Conservation (phyloP, 1,140 invertebrate genomes). For the Drosophila cardini region DNA sequence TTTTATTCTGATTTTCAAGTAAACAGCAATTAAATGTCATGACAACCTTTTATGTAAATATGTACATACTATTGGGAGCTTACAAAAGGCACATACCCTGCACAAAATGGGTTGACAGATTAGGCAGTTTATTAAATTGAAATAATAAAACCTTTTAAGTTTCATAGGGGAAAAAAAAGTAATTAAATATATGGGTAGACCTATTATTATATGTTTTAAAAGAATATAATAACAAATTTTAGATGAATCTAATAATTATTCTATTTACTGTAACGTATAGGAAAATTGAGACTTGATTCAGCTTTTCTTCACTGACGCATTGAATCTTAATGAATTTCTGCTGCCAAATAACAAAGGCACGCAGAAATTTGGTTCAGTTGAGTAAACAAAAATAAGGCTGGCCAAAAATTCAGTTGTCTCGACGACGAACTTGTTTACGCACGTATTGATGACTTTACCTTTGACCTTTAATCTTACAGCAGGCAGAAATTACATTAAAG, state of each 20-base stretch:
- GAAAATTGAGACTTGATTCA: slow-evolving; percentile 15
- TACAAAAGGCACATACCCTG: background rate
- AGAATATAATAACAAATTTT: too few species aligned
- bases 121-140: too few species aligned
- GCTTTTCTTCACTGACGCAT: background rate
- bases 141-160: too few species aligned
- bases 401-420: slow-evolving; percentile 10
- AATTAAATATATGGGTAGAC: too few species aligned
- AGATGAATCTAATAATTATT: background rate
- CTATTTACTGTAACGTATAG: background rate
- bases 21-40: background rate
- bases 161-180: too few species aligned
- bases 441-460: background rate
- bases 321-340: background rate
- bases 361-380: slow-evolving; percentile 7
- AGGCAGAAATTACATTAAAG: slow-evolving; percentile 11
- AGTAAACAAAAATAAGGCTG: background rate
- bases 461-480: slow-evolving; percentile 3
- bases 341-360: slow-evolving; percentile 2
- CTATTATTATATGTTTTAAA: too few species aligned
- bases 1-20: background rate
- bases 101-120: too few species aligned
- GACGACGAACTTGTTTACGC: slow-evolving; percentile 29
- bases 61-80: too few species aligned
- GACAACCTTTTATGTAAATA: too few species aligned